Base-by-base conservation (phyloP, 2,888 invertebrate genomes). In the Anaspis maculata region DNA sequence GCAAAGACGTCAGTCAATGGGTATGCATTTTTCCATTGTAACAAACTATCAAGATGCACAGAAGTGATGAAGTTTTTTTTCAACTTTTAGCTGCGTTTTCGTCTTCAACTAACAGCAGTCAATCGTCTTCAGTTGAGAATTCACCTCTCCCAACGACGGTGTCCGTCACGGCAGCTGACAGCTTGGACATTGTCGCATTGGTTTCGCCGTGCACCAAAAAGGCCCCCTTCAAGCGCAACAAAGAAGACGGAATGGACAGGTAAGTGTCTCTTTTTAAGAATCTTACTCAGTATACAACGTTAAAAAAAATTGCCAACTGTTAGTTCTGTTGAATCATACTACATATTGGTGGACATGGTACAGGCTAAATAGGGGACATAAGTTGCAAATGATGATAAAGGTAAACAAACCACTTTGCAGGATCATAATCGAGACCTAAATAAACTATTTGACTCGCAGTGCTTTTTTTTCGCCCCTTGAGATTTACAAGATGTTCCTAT, bases 201-300 rank as follows among this genome's bases (percentile, higher is more conserved):
- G 73, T 75, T 39, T 83, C 83, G 35, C 80, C 82, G 1, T 73
- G 75, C 16, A 70, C 75, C 13, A 87, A 80, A 65, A 84, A 78
- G 62, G 76, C 79, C 45, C 75, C 89, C 51, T 84, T 88, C 55
- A 89, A 89, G 67, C 82, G 79, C 57, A 84, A 79, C 57, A 83
- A 84, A 46, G 91, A 89, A 64, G 92, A 94, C 61, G 91, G 89
- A 49, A 83, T 92, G 73, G 91, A 94, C 61, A 87, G 79, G 90
- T 91, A 68, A 61, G 73, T 35, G 9, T 5, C n/a, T n/a, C n/a
- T n/a, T n/a, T n/a, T n/a, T n/a, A n/a, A n/a, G n/a, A n/a, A n/a
- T n/a, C n/a, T n/a, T n/a, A n/a, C n/a, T n/a, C n/a, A n/a, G n/a
- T n/a, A n/a, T n/a, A n/a, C n/a, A n/a, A n/a, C n/a, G n/a, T 19